Conservation (phyloP, 2,797 vertebrate species). For the Vultur gryphus region DNA sequence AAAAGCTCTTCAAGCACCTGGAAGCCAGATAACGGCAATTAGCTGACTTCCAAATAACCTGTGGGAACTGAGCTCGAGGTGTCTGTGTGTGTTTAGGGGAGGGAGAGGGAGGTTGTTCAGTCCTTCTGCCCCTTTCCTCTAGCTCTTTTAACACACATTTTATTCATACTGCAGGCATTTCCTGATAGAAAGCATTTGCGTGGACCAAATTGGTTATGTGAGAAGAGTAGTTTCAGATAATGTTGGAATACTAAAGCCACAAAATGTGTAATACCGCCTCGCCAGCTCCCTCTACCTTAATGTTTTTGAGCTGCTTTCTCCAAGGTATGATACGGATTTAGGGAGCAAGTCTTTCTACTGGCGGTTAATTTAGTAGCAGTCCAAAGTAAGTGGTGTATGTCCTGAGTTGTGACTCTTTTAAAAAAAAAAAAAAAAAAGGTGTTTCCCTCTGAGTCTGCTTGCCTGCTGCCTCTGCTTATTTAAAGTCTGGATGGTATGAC, state of each 20-base stretch:
- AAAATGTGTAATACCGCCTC: background rate
- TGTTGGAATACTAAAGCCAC: background rate
- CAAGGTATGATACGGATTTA: background rate
- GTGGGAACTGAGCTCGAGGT: rapidly evolving
- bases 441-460: background rate
- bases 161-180: background rate
- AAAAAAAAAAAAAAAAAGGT: background rate
- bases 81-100: background rate
- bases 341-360: background rate
- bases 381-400: background rate
- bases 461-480: background rate
- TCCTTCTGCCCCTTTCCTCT: background rate
- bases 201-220: background rate
- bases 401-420: background rate
- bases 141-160: background rate
- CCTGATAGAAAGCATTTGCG: background rate
- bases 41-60: background rate
- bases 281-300: background rate
- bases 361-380: background rate
- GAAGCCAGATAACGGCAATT: background rate
- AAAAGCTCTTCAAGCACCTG: background rate
- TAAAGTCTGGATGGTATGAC: background rate
- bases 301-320: background rate
- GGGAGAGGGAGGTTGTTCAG: background rate
- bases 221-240: background rate